phyloP scores from a whole-genome alignment of 2,797 vertebrate species.

The Hapalemur alaotrensis region DNA sequence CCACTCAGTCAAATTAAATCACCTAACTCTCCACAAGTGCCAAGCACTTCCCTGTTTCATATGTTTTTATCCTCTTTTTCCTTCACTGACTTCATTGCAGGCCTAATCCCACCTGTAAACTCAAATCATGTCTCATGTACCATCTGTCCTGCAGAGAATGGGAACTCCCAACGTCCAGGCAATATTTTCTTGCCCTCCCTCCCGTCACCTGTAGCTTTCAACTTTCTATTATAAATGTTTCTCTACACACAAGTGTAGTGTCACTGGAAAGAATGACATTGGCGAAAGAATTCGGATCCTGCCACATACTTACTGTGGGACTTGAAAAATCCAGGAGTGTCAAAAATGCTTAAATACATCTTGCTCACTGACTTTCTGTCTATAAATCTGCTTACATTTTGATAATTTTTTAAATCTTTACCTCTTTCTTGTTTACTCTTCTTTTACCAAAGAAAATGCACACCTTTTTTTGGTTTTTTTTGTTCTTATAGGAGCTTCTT shows the following conservation, averaged over 20 bases:
- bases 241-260: neutral
- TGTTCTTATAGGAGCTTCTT: neutral
- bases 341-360: neutral
- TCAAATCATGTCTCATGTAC: neutral
- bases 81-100: neutral
- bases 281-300: neutral
- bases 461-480: neutral
- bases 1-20: neutral
- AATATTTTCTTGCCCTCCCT: neutral
- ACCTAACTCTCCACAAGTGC: accelerated
- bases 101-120: neutral
- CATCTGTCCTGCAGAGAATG: neutral
- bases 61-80: neutral
- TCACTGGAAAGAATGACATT: neutral
- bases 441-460: neutral
- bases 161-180: neutral
- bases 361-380: neutral
- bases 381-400: neutral
- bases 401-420: neutral
- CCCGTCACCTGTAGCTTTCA: neutral
- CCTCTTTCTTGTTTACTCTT: neutral
- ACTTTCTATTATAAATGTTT: neutral
- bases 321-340: neutral
- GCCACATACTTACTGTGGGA: neutral
- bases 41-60: neutral